These are phyloP conservation scores for Bufo gargarizans DNA, from an alignment of 2,113 vertebrate genomes.

Conservation along the genomic window DNA sequence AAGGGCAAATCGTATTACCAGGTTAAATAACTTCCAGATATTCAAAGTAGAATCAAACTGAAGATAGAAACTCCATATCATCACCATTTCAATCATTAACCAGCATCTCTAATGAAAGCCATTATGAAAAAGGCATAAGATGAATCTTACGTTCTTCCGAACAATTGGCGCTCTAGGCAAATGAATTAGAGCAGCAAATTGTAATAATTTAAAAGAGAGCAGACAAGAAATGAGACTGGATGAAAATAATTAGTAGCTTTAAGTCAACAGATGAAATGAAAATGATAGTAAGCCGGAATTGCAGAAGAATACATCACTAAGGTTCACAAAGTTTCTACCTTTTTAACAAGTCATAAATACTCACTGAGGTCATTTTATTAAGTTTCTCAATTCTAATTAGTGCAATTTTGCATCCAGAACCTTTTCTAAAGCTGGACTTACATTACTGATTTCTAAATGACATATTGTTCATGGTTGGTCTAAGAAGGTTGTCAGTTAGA, in stretches of 20 bases:
- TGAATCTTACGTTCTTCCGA: slow-evolving; percentile 25
- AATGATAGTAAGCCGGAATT: not conserved
- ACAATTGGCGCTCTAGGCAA: slow-evolving; percentile 41
- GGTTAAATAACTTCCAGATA: slow-evolving; percentile 18
- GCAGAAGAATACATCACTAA: not conserved
- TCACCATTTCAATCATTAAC: slow-evolving; percentile 30
- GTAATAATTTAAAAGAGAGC: slow-evolving; percentile 40
- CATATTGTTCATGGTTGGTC: no score
- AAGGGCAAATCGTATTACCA: slow-evolving; percentile 22
- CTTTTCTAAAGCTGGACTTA: no score
- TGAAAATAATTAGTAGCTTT: slow-evolving; percentile 21
- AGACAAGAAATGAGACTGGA: not conserved
- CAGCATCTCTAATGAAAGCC: slow-evolving; percentile 30
- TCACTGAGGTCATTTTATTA: not conserved
- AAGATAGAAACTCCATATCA: slow-evolving; percentile 29
- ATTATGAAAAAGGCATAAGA: slow-evolving; percentile 51
- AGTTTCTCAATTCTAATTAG: no score
- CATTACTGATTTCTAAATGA: no score
- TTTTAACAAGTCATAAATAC: not conserved
- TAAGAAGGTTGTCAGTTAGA: no score
- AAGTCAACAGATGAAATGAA: slow-evolving; percentile 17
- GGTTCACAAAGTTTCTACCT: not conserved
- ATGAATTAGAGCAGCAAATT: slow-evolving; percentile 37
- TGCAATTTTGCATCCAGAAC: no score
- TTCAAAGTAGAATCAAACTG: not conserved